Conservation (phyloP, 2,797 vertebrate species). For the Pygocentrus nattereri region DNA sequence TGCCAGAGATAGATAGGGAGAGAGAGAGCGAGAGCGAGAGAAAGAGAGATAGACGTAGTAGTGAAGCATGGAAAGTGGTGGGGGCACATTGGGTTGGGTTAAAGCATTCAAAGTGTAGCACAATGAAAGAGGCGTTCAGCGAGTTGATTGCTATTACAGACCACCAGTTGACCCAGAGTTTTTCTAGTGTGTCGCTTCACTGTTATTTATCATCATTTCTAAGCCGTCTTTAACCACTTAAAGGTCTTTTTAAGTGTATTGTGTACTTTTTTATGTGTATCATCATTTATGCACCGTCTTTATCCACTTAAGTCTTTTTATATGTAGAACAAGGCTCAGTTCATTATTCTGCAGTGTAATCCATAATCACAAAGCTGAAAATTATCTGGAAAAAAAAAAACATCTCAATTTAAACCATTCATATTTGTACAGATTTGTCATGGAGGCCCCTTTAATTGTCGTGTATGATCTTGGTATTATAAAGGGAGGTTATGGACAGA, state of each 20-base stretch:
- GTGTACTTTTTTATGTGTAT: background rate
- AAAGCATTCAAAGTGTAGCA: background rate
- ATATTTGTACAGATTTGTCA: slow-evolving; percentile 48
- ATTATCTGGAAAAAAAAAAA: slow-evolving; percentile 9
- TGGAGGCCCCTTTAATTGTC: slow-evolving; percentile 38
- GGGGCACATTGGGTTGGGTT: background rate
- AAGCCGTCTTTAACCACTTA: slow-evolving; percentile 1
- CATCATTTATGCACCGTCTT: slow-evolving; percentile 4
- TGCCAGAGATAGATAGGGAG: slow-evolving; percentile 71
- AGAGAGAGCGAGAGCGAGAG: slow-evolving; percentile 71
- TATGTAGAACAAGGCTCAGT: background rate
- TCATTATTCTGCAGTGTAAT: background rate
- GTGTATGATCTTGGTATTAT: slow-evolving; percentile 50
- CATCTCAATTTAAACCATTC: slow-evolving; percentile 34
- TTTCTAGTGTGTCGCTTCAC: background rate
- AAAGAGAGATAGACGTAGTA: slow-evolving; percentile 67
- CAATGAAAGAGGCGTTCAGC: background rate
- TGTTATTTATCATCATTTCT: background rate
- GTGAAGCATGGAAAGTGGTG: slow-evolving; percentile 12
- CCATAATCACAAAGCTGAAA: slow-evolving; percentile 10
- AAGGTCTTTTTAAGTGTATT: no score
- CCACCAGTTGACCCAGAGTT: slow-evolving; percentile 2
- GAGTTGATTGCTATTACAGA: slow-evolving; percentile 7
- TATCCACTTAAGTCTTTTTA: slow-evolving; percentile 14
- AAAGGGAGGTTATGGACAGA: slow-evolving; percentile 75